A percentile compares a stretch with the other conserved stretches of the same genome.
Evolutionary conservation across 2,113 vertebrate genomes (phyloP).

Genomic region (Gnathonemus echidnorhynchus): DNA sequence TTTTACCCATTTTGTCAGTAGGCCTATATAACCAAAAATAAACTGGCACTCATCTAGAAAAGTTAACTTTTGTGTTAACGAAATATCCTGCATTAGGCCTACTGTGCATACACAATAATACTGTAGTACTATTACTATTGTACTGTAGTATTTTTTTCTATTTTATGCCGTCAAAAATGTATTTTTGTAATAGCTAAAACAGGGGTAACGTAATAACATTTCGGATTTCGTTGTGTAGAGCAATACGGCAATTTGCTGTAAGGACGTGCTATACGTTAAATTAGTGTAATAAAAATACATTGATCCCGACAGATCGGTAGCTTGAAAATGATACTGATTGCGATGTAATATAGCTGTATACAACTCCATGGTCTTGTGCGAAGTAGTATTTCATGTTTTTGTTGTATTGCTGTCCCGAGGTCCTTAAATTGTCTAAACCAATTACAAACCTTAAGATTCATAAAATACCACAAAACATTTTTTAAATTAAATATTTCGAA

Average conservation of each 20-base stretch:
- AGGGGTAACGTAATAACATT: background rate
- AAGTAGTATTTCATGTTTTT: background rate
- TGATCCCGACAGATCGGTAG: background rate
- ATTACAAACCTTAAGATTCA: background rate
- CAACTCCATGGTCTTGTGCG: background rate
- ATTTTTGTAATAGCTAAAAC: background rate
- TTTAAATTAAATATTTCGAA: background rate
- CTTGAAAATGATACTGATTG: background rate
- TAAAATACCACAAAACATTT: background rate
- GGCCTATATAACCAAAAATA: background rate
- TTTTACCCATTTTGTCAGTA: background rate
- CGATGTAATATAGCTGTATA: background rate
- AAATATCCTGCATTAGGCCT: background rate
- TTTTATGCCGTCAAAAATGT: background rate
- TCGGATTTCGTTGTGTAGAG: background rate
- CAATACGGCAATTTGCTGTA: background rate
- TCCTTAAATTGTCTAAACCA: background rate
- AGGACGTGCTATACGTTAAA: background rate
- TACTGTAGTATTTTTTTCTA: background rate
- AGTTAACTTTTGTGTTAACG: background rate
- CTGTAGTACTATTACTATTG: background rate
- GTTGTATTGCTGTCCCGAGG: background rate
- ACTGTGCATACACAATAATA: background rate
- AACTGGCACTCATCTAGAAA: background rate
- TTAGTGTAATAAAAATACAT: background rate